Base-by-base conservation (phyloP, 2,797 vertebrate genomes). In the Australoheros facetus region DNA sequence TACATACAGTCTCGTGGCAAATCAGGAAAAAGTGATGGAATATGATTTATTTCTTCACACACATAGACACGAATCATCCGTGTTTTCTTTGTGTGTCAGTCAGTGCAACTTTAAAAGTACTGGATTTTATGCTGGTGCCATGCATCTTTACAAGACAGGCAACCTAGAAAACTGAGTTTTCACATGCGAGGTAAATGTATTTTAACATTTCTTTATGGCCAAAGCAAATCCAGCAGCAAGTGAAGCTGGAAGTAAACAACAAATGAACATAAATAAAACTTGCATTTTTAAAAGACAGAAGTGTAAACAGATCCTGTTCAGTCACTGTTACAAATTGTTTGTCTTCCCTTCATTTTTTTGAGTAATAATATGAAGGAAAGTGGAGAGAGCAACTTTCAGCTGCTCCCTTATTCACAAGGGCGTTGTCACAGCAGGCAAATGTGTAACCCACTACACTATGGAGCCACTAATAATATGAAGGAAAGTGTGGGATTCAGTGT, bases 101-200 rank as follows among this genome's bases (percentile, higher is more conserved):
- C 58, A 39, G 34, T 0, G 0, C n/a, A 39, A 10, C n/a, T 62
- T 39, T 60, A 39, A 60, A 60, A 23, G 32, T 37, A 21, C 21
- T 21, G 10, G 37, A 39, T 39, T 39, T 39, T 11, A 3, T 39
- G 11, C 19, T 60, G 58, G 0, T 4, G 1, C 21, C n/a, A 0
- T 39, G 12, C 14, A n/a, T 39, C 34, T 60, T 60, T 39, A 39
- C 12, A 39, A 1, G 4, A 37, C 58, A 0, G 58, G 12, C 32
- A 3, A 60, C 11, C 58, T 60, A 60, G 21, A 39, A 39, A 42
- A 39, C 37, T 8, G 19, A 1, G 58, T 8, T 37, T 60, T 37
- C 58, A 21, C 4, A 11, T 21, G 21, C 3, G 32, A 39, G 34
- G n/a, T 3, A 34, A 60, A 4, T 37, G 6, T 39, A 21, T 21